Conservation (phyloP, 2,797 vertebrate genomes). For the Acanthornis magna region DNA sequence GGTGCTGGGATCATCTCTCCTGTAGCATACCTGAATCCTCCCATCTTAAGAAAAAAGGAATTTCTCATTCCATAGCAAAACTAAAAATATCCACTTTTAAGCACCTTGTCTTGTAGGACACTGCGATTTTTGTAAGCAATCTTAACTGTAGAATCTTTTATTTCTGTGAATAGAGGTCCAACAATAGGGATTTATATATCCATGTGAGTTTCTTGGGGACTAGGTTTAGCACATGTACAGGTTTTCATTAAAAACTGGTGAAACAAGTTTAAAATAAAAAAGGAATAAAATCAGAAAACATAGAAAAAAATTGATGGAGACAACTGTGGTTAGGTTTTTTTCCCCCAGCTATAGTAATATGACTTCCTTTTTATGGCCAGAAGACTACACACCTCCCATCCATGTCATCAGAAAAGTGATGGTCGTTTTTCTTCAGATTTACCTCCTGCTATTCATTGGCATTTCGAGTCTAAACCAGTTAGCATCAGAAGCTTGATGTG, state of each 20-base stretch:
- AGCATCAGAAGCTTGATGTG: background rate
- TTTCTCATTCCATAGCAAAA: background rate
- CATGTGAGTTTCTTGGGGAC: background rate
- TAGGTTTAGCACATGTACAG: background rate
- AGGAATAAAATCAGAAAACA: background rate
- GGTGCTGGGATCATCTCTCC: background rate
- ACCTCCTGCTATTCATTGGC: background rate
- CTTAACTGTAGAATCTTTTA: background rate
- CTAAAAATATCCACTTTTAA: background rate
- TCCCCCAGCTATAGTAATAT: background rate
- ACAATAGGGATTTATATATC: background rate
- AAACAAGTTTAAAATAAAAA: background rate
- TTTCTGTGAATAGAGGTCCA: background rate
- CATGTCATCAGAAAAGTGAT: background rate
- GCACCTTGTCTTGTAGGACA: background rate
- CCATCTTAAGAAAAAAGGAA: background rate
- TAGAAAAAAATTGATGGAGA: background rate
- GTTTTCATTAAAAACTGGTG: background rate
- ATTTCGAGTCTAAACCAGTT: conserved; percentile 17
- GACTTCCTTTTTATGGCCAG: background rate
- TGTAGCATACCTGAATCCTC: background rate
- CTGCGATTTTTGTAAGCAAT: background rate
- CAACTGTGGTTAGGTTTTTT: background rate
- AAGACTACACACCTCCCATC: background rate
- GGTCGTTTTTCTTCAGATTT: background rate